phyloP scores from a whole-genome alignment of 2,797 vertebrate genomes.

The Characodon lateralis region DNA sequence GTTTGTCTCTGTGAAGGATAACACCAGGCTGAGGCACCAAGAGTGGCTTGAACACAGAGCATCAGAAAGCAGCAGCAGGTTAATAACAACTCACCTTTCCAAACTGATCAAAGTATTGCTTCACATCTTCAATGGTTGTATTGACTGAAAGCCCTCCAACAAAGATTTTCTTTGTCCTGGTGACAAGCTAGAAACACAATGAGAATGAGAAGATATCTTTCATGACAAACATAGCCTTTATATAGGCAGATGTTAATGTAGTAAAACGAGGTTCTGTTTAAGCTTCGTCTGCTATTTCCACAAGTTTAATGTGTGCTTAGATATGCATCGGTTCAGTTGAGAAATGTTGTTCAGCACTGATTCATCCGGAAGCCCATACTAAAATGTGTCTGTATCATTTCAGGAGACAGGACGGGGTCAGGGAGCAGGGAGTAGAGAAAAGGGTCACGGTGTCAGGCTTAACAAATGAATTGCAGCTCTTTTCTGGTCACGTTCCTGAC shows the following conservation, averaged over 20 bases:
- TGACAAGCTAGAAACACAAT: slow-evolving; percentile 88
- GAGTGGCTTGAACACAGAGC: neutral
- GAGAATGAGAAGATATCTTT: slow-evolving; percentile 49
- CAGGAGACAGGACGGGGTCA: slow-evolving; percentile 32
- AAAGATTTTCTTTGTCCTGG: slow-evolving; percentile 98
- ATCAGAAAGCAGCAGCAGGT: slow-evolving; percentile 11
- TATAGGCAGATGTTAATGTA: slow-evolving; percentile 47
- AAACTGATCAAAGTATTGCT: slow-evolving; percentile 96
- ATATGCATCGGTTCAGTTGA: slow-evolving; percentile 21
- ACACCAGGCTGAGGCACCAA: neutral
- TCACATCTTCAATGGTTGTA: slow-evolving; percentile 95
- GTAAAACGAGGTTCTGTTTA: slow-evolving; percentile 41
- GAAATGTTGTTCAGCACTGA: neutral
- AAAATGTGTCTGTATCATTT: slow-evolving; percentile 16
- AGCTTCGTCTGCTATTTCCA: slow-evolving; percentile 20
- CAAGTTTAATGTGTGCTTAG: slow-evolving; percentile 18
- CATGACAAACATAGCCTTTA: slow-evolving; percentile 51
- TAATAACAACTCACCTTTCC: slow-evolving; percentile 86
- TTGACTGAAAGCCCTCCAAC: slow-evolving; percentile 95
- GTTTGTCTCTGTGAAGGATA: neutral
- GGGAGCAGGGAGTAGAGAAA: slow-evolving; percentile 23
- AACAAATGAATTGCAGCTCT: slow-evolving; percentile 62
- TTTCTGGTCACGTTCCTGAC: slow-evolving; percentile 44
- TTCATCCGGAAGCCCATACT: slow-evolving; percentile 16
- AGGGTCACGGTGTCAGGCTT: slow-evolving; percentile 58